Evolutionary conservation across 2,888 invertebrate species (phyloP).

Genomic region (Heteromurus nitidus): DNA sequence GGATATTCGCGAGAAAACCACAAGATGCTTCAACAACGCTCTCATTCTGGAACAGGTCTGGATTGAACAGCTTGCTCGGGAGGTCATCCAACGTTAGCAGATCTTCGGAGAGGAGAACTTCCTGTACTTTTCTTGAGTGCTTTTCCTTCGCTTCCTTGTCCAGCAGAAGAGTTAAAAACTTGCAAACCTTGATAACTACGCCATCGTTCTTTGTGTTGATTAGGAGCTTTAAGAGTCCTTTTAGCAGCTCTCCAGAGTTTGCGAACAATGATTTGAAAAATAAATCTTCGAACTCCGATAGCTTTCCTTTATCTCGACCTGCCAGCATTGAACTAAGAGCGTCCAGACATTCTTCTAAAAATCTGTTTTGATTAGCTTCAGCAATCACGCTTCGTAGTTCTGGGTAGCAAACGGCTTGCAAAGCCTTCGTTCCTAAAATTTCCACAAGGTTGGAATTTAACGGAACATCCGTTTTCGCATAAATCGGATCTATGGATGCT

Average conservation of each 20-base stretch:
- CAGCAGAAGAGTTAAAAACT: slow-evolving; percentile 65
- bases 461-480: slow-evolving; percentile 69
- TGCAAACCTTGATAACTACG: slow-evolving; percentile 68
- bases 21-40: slow-evolving; percentile 70
- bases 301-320: slow-evolving; percentile 56
- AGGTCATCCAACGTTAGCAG: slow-evolving; percentile 65
- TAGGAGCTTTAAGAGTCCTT: slow-evolving; percentile 64
- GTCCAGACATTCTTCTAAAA: slow-evolving; percentile 67
- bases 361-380: slow-evolving; percentile 64
- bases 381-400: slow-evolving; percentile 66
- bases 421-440: slow-evolving; percentile 58
- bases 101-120: slow-evolving; percentile 53
- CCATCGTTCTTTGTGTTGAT: slow-evolving; percentile 68
- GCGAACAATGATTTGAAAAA: slow-evolving; percentile 54
- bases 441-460: slow-evolving; percentile 68
- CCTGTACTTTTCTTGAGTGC: slow-evolving; percentile 59
- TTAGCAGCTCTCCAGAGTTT: slow-evolving; percentile 67
- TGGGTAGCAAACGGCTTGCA: slow-evolving; percentile 65
- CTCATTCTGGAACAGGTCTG: slow-evolving; percentile 68
- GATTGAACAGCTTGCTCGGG: slow-evolving; percentile 66
- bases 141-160: slow-evolving; percentile 62
- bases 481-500: slow-evolving; percentile 66
- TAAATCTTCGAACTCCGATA: slow-evolving; percentile 60
- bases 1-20: slow-evolving; percentile 67
- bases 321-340: slow-evolving; percentile 57